Evolutionary conservation across 2,797 vertebrate species (phyloP), one percentile per base, ranked within the genome.

Genomic region (Pseudochromis fuscus): DNA sequence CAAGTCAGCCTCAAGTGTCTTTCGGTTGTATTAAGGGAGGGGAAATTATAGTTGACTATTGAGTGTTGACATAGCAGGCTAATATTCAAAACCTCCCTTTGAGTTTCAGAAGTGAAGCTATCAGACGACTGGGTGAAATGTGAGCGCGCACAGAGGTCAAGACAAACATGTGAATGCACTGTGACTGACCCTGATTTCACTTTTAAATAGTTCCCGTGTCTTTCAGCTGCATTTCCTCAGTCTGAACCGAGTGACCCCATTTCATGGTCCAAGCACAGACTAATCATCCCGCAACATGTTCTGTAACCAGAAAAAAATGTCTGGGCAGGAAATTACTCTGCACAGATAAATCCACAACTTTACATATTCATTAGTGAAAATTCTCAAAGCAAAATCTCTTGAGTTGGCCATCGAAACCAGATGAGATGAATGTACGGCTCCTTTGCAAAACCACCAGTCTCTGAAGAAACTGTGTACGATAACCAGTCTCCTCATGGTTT

Each of bases 251-350:
- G 57, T 88, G 87, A 85, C 86, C 88, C 67, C 66, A 58, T 87
- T 91, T 79, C 65, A 75, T 21, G 63, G 67, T 77, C 77, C 63
- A 76, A 82, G 79, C 56, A 70, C 56, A 72, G 38, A 87, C 78
- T 83, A 80, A 89, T 92, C 87, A 85, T 77, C 78, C 72, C 31
- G 19, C 68, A 77, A 86, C 88, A 86, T 88, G 87, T 81, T 88
- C 67, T 82, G 37, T 31, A 68, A 88, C 60, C 80, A 86, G 76
- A 80, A 16, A 77, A 79, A 84, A 77, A 83, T 67, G 82, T 84
- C 83, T 83, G 70, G 59, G 61, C 77, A 83, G 80, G 77, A 91
- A 89, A 90, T 90, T 79, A 75, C 77, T 80, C 60, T 57, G 68
- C 62, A 31, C 38, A 71, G 77, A 88, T 69, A 84, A 90, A 88